phyloP scores from a whole-genome alignment of 2,113 vertebrate genomes.

The Megaptera novaeangliae region DNA sequence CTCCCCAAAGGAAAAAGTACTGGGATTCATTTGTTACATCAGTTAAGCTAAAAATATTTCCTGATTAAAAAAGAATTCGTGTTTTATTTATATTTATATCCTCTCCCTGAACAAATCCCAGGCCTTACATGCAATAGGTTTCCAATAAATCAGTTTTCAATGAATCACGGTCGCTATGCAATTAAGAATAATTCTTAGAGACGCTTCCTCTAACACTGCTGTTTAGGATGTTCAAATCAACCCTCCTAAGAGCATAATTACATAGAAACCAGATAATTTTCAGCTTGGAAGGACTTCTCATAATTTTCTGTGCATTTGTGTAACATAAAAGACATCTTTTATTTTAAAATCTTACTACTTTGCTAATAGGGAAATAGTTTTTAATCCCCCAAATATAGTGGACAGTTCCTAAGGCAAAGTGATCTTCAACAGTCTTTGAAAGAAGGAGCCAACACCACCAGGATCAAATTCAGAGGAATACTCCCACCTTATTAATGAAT shows the following conservation, averaged over 20 bases:
- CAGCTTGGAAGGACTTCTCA: conserved; percentile 13
- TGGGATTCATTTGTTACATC: not conserved
- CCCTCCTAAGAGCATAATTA: conserved; percentile 50
- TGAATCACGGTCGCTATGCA: conserved; percentile 51
- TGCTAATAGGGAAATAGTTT: not conserved
- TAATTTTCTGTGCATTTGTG: conserved; percentile 37
- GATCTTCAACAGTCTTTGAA: not conserved
- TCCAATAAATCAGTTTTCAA: conserved; percentile 53
- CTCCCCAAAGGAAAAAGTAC: not conserved
- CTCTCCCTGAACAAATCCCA: not conserved
- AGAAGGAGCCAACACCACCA: not conserved
- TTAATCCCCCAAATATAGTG: not conserved
- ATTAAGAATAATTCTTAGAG: conserved; percentile 57
- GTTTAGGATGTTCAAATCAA: conserved; percentile 50
- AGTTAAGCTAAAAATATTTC: conserved; percentile 51
- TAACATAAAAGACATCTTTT: not conserved
- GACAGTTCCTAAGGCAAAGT: not conserved
- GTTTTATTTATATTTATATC: conserved; percentile 54
- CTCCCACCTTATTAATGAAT: not conserved
- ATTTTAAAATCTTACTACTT: conserved; percentile 9
- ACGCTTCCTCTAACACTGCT: conserved; percentile 3
- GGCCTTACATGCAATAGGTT: conserved; percentile 1
- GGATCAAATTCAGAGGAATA: conserved; percentile 9
- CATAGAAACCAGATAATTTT: conserved; percentile 52
- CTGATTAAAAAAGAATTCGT: conserved; percentile 26